Evolutionary conservation across 2,888 invertebrate species (phyloP).

Genomic region (Heliconius hortense): DNA sequence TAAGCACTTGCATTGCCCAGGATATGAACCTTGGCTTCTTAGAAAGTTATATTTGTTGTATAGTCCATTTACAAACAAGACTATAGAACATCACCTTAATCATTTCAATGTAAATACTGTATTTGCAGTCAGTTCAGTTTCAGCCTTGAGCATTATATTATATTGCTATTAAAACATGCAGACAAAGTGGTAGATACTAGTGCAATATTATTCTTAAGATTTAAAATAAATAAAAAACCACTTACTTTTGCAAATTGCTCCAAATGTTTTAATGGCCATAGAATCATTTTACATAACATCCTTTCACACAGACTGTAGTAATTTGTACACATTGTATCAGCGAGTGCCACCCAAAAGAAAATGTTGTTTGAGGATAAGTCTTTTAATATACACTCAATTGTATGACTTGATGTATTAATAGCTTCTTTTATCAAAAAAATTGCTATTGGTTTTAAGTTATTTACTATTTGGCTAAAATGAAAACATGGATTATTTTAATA

Average conservation of each 20-base stretch:
- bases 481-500: background rate
- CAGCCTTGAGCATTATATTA: no score
- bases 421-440: slow-evolving; percentile 48
- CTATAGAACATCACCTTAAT: background rate
- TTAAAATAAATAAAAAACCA: slow-evolving; percentile 31
- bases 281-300: slow-evolving; percentile 48
- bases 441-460: slow-evolving; percentile 51
- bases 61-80: background rate
- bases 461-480: slow-evolving; percentile 52
- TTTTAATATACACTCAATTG: slow-evolving; percentile 47
- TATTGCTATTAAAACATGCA: no score
- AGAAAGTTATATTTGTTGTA: background rate
- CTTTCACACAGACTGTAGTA: slow-evolving; percentile 38
- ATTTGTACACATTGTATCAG: slow-evolving; percentile 48
- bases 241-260: slow-evolving; percentile 54
- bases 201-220: no score
- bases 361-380: slow-evolving; percentile 48
- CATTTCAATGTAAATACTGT: no score
- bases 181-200: no score
- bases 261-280: slow-evolving; percentile 61
- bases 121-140: no score
- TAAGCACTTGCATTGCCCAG: no score
- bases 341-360: slow-evolving; percentile 60
- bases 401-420: slow-evolving; percentile 36
- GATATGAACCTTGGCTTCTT: no score